Evolutionary conservation across 1,140 invertebrate species (phyloP).

Genomic region (Drosophila murphyi): DNA sequence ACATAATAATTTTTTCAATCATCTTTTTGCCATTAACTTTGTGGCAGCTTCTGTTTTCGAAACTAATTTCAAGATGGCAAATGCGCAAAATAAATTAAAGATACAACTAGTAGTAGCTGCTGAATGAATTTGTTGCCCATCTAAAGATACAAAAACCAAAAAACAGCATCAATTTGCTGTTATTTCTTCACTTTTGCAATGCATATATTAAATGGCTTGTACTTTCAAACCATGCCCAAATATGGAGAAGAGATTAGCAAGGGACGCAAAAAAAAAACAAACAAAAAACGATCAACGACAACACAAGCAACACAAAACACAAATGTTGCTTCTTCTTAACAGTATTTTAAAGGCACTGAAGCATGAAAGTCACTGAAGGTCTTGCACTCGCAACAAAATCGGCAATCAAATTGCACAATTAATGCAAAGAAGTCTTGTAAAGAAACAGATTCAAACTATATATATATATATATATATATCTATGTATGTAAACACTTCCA

Average conservation of each 20-base stretch:
- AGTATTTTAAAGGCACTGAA: conserved; percentile 62
- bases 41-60: conserved; percentile 15
- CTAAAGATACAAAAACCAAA: neutral
- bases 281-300: conserved; percentile 17
- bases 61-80: neutral
- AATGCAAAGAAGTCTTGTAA: conserved; percentile 10
- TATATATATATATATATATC: too few species aligned
- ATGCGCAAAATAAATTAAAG: neutral
- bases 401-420: conserved; percentile 15
- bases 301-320: conserved; percentile 28
- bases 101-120: neutral
- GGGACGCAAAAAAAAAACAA: conserved; percentile 50
- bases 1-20: conserved; percentile 15
- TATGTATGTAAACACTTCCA: conserved; percentile 3
- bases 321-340: conserved; percentile 12
- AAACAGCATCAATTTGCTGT: conserved; percentile 6
- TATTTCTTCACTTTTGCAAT: conserved; percentile 51
- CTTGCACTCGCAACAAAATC: conserved; percentile 25
- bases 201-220: conserved; percentile 63
- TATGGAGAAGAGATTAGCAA: conserved; percentile 64
- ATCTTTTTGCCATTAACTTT: conserved; percentile 32
- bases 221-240: conserved; percentile 65
- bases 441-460: conserved; percentile 26
- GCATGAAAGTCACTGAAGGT: conserved; percentile 72
- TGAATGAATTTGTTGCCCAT: neutral